phyloP scores from a whole-genome alignment of 1,140 invertebrate genomes.

The Trissolcus basalis region DNA sequence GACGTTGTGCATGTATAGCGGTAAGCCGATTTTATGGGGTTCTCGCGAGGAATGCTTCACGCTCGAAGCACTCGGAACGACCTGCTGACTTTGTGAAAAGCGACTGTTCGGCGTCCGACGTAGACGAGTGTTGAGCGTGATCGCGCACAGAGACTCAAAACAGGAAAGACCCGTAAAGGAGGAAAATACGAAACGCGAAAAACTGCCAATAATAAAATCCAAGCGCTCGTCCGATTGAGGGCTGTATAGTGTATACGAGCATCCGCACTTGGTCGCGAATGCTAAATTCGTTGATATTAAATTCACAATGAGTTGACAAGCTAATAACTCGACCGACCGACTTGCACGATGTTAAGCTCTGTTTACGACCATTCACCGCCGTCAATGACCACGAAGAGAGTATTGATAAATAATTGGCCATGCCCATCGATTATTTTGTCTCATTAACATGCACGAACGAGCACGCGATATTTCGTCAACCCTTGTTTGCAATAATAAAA shows the following conservation, averaged over 20 bases:
- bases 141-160: slow-evolving; percentile 49
- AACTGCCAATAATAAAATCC: slow-evolving; percentile 55
- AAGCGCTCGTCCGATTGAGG: slow-evolving; percentile 42
- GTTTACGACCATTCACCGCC: slow-evolving; percentile 16
- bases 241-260: slow-evolving; percentile 43
- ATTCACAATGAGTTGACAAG: slow-evolving; percentile 35
- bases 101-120: slow-evolving; percentile 45
- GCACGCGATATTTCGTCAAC: neutral
- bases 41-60: slow-evolving; percentile 57
- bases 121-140: slow-evolving; percentile 35
- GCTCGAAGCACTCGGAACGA: slow-evolving; percentile 57
- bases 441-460: too few relatives aligned
- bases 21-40: slow-evolving; percentile 61
- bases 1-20: slow-evolving; percentile 43
- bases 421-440: too few relatives aligned
- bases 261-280: slow-evolving; percentile 39
- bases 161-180: slow-evolving; percentile 56
- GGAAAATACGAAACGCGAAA: slow-evolving; percentile 49
- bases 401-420: slow-evolving; percentile 18
- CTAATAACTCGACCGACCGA: slow-evolving; percentile 13
- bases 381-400: slow-evolving; percentile 1
- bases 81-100: slow-evolving; percentile 60
- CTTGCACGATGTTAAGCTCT: slow-evolving; percentile 24
- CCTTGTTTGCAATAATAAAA: too few relatives aligned
- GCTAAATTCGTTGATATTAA: slow-evolving; percentile 44